phyloP scores from a whole-genome alignment of 2,113 vertebrate genomes.

The Hippoglossus stenolepis region DNA sequence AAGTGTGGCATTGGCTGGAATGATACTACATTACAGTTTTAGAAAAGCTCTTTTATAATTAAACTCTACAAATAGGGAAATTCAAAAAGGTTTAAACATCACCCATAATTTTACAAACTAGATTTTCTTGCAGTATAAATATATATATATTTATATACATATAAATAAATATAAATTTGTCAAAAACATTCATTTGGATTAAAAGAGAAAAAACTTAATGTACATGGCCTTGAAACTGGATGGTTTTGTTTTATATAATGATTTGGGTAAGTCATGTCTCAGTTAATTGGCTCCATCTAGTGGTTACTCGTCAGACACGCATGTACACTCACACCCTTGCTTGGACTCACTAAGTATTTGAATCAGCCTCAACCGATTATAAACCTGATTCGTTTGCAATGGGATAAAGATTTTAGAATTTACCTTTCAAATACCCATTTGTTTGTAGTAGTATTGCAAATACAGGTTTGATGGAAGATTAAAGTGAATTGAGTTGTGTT shows the following conservation, averaged over 20 bases:
- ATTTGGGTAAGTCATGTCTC: not conserved
- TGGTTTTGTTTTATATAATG: not conserved
- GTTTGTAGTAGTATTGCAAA: too few relatives aligned
- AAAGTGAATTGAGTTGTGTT: too few relatives aligned
- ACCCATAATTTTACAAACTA: not conserved
- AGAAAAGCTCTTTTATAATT: not conserved
- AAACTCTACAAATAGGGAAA: too few relatives aligned
- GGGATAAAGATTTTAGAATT: too few relatives aligned
- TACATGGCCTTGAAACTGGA: not conserved
- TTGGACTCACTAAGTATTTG: not conserved
- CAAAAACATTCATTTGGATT: not conserved
- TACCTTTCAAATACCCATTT: too few relatives aligned
- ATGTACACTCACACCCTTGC: not conserved
- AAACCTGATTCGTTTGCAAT: not conserved
- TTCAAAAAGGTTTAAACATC: too few relatives aligned
- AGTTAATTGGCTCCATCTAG: constrained; percentile 48
- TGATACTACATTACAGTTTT: not conserved
- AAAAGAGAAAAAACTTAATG: not conserved
- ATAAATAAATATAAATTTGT: not conserved
- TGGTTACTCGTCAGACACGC: constrained; percentile 22
- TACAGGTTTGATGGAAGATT: too few relatives aligned
- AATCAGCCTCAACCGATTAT: not conserved
- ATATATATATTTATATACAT: too few relatives aligned
- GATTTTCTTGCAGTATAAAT: not conserved
- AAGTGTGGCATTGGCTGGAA: not conserved